Conservation (phyloP, 2,113 vertebrate genomes). For the Oreotrochilus melanogaster region DNA sequence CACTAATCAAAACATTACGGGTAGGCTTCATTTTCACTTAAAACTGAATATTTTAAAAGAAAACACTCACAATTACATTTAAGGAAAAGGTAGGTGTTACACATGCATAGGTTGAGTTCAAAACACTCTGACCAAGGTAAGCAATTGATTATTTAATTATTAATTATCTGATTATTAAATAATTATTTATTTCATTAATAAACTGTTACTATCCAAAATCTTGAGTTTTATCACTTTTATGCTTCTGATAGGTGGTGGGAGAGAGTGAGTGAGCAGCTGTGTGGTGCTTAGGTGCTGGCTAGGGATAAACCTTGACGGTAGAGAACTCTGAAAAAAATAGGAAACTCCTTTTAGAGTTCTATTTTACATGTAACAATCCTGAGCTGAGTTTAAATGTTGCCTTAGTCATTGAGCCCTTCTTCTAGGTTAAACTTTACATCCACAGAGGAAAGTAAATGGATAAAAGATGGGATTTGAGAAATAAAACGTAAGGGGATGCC, state of each 20-base stretch:
- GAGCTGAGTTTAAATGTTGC: background rate
- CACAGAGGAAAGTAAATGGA: accelerated
- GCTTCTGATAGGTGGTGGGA: accelerated
- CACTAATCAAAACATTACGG: background rate
- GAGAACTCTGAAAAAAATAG: background rate
- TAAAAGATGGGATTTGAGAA: background rate
- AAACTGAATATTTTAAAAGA: background rate
- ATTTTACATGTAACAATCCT: background rate
- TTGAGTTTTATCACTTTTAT: background rate
- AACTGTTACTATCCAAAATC: background rate
- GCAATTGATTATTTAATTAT: background rate
- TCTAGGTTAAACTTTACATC: background rate
- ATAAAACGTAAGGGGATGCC: background rate
- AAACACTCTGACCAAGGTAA: background rate
- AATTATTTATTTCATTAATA: background rate
- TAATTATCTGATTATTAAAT: too few relatives aligned
- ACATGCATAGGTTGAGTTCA: background rate
- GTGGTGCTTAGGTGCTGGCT: background rate
- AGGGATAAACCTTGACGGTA: background rate
- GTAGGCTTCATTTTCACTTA: background rate
- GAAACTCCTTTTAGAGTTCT: background rate
- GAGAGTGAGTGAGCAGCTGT: background rate
- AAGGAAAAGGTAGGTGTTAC: background rate
- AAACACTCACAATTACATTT: background rate
- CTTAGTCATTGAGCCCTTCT: background rate